Conservation (phyloP, 2,797 vertebrate genomes). For the Crossoptilon crossoptilon region DNA sequence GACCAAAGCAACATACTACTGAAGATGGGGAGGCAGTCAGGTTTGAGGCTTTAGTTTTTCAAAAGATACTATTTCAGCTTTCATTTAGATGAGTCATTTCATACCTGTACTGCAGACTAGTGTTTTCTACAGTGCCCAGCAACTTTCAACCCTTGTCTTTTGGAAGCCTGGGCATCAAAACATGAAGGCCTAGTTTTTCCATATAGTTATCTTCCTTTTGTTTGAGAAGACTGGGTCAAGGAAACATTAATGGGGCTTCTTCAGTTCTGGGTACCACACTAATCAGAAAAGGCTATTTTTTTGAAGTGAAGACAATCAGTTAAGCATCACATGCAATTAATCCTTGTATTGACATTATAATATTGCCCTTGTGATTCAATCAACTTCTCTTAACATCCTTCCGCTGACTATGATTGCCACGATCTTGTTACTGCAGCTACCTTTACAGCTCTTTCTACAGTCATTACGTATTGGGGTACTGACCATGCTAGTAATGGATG, state of each 20-base stretch:
- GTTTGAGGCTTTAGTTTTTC: neutral
- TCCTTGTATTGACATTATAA: neutral
- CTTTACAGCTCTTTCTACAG: neutral
- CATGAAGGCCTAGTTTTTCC: neutral
- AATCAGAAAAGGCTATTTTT: neutral
- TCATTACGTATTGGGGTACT: constrained; percentile 28
- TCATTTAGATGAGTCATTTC: neutral
- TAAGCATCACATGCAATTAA: neutral
- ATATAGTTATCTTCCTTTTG: neutral
- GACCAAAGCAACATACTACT: neutral
- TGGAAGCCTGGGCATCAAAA: neutral
- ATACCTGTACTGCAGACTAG: neutral
- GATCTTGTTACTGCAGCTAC: neutral
- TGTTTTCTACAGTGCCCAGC: neutral
- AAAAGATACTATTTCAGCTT: neutral
- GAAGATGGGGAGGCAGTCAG: neutral
- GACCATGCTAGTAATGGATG: constrained; percentile 95
- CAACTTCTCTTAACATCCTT: neutral
- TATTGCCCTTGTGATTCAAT: too few species aligned
- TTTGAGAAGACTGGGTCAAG: neutral
- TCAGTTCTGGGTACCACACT: neutral
- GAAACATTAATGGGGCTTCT: neutral
- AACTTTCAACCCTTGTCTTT: neutral
- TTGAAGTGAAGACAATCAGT: neutral
- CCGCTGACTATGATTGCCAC: fast-evolving